phyloP scores from a whole-genome alignment of 2,888 invertebrate genomes.

The Amphiduros pacificus region DNA sequence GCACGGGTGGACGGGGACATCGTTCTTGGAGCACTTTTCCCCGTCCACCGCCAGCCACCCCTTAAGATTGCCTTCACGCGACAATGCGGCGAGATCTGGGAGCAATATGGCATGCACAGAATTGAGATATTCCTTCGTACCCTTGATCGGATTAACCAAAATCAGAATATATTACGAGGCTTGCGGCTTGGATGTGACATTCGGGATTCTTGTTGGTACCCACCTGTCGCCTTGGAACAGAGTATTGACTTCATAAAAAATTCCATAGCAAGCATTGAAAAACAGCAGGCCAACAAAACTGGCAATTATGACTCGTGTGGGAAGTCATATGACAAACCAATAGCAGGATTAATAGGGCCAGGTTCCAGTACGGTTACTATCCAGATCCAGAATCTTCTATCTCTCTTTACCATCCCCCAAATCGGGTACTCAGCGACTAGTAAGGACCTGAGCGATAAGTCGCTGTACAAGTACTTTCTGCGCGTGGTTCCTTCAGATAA shows the following conservation, averaged over 20 bases:
- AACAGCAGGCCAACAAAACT: constrained; percentile 13
- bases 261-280: constrained; percentile 58
- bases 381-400: constrained; percentile 74
- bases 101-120: constrained; percentile 77
- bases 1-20: constrained; percentile 64
- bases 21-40: constrained; percentile 65
- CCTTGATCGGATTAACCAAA: constrained; percentile 65
- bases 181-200: constrained; percentile 72
- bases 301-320: constrained; percentile 12
- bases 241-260: constrained; percentile 76
- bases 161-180: constrained; percentile 65
- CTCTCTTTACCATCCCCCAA: constrained; percentile 70
- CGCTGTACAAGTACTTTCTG: constrained; percentile 75
- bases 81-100: constrained; percentile 69
- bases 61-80: constrained; percentile 48
- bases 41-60: constrained; percentile 64
- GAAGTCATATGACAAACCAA: constrained; percentile 40
- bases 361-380: constrained; percentile 74
- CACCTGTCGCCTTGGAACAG: constrained; percentile 77
- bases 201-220: constrained; percentile 81
- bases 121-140: constrained; percentile 64
- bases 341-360: constrained; percentile 75
- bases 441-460: constrained; percentile 75
- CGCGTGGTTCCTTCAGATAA: constrained; percentile 78
- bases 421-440: constrained; percentile 79